phyloP scores from a whole-genome alignment of 2,888 invertebrate species.

The Pseudococcus viburni region DNA sequence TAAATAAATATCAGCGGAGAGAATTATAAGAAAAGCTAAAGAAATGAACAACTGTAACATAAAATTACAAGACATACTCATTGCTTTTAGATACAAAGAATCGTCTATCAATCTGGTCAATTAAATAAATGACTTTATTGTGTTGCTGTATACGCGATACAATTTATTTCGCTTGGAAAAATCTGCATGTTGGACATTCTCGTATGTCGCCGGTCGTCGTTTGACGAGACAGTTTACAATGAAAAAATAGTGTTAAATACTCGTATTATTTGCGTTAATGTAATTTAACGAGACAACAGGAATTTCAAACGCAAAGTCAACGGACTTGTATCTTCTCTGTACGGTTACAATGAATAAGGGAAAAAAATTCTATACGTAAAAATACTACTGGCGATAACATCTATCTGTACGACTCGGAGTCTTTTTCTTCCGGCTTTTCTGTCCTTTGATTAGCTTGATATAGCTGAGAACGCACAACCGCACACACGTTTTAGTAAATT shows the following conservation, averaged over 20 bases:
- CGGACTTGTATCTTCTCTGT: conserved; percentile 30
- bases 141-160: conserved; percentile 45
- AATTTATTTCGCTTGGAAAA: conserved; percentile 49
- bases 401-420: not conserved
- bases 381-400: conserved; percentile 1
- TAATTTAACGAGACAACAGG: conserved; percentile 58
- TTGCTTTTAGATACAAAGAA: conserved; percentile 48
- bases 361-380: conserved; percentile 40
- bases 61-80: conserved; percentile 58
- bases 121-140: conserved; percentile 63
- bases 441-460: conserved; percentile 25
- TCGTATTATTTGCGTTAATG: conserved; percentile 53
- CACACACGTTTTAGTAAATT: conserved; percentile 41
- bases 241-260: conserved; percentile 58
- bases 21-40: conserved; percentile 23
- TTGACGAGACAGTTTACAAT: conserved; percentile 49
- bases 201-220: conserved; percentile 26
- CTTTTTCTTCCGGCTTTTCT: conserved; percentile 39
- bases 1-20: not conserved
- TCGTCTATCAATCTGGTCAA: conserved; percentile 58
- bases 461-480: conserved; percentile 25
- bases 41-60: conserved; percentile 48
- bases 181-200: conserved; percentile 49
- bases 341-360: not conserved
- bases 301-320: conserved; percentile 50